Evolutionary conservation across 1,140 invertebrate genomes (phyloP), one percentile per base, ranked within the genome.

Genomic region (Drosophila kikkawai): DNA sequence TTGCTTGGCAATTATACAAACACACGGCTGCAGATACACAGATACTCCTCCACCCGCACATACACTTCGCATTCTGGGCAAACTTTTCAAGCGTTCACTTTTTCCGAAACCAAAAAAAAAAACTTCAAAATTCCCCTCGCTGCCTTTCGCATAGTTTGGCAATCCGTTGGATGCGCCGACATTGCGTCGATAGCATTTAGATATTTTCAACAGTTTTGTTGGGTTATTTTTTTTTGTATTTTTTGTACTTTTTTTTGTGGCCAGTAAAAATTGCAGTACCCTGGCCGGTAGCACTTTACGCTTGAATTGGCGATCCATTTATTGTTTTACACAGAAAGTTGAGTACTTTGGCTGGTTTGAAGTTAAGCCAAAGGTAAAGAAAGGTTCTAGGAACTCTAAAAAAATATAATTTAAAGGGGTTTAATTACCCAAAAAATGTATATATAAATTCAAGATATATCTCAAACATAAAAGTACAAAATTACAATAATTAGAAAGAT

Each of bases 261-360:
- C 63, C 44, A 66, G 61, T 55, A 67, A 79, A 85, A 74, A 85
- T 83, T 65, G 71, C 55, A 47, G 55, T 45, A 56, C 13, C 12
- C 12, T 51, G 37, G 9, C 17, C 45, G 70, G 36, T 50, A 79
- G 75, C 63, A 79, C 61, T 81, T 86, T 79, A 69, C 71, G 75
- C 76, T 80, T 86, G 76, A 87, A 86, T 86, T 86, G 80, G 70
- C 83, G 71, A 87, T 70, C 37, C 65, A 44, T 70, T 68, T 70
- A 67, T 69, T 68, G 67, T 70, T 56, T 55, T 69, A 55, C 51
- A 55, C 53, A 55, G 53, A 37, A 55, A 55, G 34, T 53, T 55
- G 51, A 34, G n/a, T 9, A 39, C 53, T 41, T 57, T 57, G 19
- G 9, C 19, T 12, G n/a, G 34, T 22, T 26, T 39, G 9, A 26